These are phyloP conservation scores for Phalera bucephala DNA, from an alignment of 2,888 invertebrate species.

Conservation along the genomic window DNA sequence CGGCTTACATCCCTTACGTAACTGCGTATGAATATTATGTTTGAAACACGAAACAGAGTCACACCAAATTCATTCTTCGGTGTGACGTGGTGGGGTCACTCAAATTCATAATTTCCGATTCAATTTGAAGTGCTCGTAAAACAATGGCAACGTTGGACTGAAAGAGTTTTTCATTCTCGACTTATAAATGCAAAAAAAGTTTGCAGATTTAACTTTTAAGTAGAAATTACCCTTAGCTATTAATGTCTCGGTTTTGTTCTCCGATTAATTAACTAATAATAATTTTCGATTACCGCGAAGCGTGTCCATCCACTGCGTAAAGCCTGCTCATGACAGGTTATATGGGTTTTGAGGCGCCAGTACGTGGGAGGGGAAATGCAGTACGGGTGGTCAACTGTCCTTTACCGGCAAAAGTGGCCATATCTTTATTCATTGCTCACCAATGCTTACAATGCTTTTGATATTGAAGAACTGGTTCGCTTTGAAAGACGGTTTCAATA, in stretches of 20 bases:
- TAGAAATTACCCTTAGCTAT: constrained; percentile 25
- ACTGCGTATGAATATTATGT: no score
- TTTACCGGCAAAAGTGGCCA: constrained; percentile 38
- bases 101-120: no score
- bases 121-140: no score
- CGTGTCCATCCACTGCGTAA: constrained; percentile 49
- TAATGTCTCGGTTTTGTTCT: constrained; percentile 36
- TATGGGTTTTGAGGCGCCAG: constrained; percentile 51
- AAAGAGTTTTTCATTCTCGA: no score
- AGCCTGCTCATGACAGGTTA: constrained; percentile 57
- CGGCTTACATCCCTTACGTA: no score
- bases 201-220: no score
- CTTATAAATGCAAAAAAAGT: no score
- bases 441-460: constrained; percentile 38
- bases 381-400: constrained; percentile 60
- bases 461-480: constrained; percentile 7
- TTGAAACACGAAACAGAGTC: no score
- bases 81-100: no score
- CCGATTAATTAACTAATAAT: constrained; percentile 62
- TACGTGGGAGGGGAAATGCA: constrained; percentile 31
- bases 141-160: no score
- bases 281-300: constrained; percentile 68
- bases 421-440: constrained; percentile 30
- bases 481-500: background rate
- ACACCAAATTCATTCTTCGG: no score